Conservation (phyloP, 2,113 vertebrate species). For the Nothoprocta pentlandii region DNA sequence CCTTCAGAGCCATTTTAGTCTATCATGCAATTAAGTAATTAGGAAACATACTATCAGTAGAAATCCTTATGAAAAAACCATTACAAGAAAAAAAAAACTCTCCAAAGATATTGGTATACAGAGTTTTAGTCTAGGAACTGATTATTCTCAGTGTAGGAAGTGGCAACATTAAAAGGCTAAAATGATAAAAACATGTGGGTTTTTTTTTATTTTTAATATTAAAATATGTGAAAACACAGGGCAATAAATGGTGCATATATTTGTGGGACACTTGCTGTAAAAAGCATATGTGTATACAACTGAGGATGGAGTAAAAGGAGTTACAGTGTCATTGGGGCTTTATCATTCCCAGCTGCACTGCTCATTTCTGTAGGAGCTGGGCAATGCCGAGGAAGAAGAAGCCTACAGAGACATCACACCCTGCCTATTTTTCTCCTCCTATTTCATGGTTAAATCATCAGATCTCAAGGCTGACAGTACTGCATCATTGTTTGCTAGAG, state of each 20-base stretch:
- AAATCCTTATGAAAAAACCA: slow-evolving; percentile 4
- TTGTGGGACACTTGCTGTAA: not conserved
- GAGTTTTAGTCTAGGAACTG: not conserved
- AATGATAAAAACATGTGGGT: not conserved
- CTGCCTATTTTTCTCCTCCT: not conserved
- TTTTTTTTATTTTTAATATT: not conserved
- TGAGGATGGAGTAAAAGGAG: not conserved
- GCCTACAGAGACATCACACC: not conserved
- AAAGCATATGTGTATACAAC: rapidly evolving
- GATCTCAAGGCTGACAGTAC: not conserved
- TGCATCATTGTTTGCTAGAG: not conserved
- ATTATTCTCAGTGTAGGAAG: not conserved
- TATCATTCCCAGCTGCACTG: not conserved
- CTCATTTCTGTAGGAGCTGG: not conserved
- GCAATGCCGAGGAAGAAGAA: not conserved
- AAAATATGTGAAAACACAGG: not conserved
- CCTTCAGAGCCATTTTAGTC: slow-evolving; percentile 71
- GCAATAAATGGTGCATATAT: not conserved
- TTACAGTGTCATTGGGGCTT: not conserved
- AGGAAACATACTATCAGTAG: slow-evolving; percentile 54
- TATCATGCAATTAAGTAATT: slow-evolving; percentile 75
- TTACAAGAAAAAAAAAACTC: slow-evolving; percentile 3
- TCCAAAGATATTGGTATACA: not conserved
- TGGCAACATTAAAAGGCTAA: not conserved
- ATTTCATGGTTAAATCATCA: not conserved